Conservation (phyloP, 2,888 invertebrate genomes). For the Orthosia incerta region DNA sequence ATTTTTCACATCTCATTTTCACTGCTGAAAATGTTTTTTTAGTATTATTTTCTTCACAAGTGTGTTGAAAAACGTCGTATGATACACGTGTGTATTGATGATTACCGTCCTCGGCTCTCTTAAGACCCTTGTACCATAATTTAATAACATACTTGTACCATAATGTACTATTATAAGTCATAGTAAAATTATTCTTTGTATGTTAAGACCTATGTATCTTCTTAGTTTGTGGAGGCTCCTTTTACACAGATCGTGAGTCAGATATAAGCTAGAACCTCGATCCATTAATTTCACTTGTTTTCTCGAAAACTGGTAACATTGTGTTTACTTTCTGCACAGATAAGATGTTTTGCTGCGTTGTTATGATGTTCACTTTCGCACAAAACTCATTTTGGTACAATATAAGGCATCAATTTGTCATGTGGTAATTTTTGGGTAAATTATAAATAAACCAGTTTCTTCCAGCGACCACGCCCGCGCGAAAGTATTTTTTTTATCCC, state of each 20-base stretch:
- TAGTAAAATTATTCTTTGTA: not conserved
- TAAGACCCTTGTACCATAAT: too few relatives aligned
- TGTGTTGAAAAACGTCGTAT: too few relatives aligned
- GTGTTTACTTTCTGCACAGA: constrained; percentile 41
- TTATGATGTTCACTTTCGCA: constrained; percentile 1
- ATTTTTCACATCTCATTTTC: too few relatives aligned
- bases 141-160: too few relatives aligned
- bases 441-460: too few relatives aligned
- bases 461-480: too few relatives aligned
- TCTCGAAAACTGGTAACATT: constrained; percentile 52
- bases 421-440: not conserved
- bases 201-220: not conserved
- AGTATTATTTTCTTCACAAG: too few relatives aligned
- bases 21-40: too few relatives aligned
- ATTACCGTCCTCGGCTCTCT: too few relatives aligned
- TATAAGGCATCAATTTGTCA: not conserved
- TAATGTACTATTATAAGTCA: too few relatives aligned
- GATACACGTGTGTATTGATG: too few relatives aligned
- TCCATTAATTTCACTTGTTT: constrained; percentile 55
- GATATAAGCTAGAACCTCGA: constrained; percentile 47
- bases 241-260: constrained; percentile 23
- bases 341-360: constrained; percentile 2
- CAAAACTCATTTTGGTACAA: not conserved
- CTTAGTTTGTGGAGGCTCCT: constrained; percentile 3
- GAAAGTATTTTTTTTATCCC: too few relatives aligned